Evolutionary conservation across 2,888 invertebrate species (phyloP).

Genomic region (Pegoplata infirma): DNA sequence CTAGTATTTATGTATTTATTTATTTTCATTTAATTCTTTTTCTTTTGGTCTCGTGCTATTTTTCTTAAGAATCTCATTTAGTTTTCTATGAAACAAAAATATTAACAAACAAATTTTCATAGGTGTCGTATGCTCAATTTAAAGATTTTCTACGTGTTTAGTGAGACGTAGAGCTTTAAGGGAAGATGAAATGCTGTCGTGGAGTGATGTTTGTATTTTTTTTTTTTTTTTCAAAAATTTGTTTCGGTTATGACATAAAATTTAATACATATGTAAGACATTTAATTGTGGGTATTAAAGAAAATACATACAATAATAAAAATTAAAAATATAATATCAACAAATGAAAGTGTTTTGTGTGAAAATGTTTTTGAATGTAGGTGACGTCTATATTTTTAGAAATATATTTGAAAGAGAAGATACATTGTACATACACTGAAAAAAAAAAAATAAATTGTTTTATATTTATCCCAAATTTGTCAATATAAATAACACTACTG

Average conservation of each 20-base stretch:
- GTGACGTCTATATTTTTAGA: constrained; percentile 49
- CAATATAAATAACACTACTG: too few relatives aligned
- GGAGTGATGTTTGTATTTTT: not conserved
- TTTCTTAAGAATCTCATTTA: constrained; percentile 1
- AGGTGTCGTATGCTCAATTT: constrained; percentile 47
- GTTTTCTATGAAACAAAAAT: constrained; percentile 15
- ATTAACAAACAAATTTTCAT: constrained; percentile 40
- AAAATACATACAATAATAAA: not conserved
- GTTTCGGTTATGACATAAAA: constrained; percentile 23
- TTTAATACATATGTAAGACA: constrained; percentile 4
- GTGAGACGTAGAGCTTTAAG: constrained; percentile 23
- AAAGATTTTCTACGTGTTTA: constrained; percentile 27
- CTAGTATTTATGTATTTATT: not conserved
- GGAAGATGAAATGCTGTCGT: not conserved
- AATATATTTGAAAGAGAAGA: constrained; percentile 24
- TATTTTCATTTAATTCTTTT: constrained; percentile 25
- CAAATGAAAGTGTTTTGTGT: constrained; percentile 37
- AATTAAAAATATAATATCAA: constrained; percentile 2
- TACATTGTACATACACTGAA: constrained; percentile 17
- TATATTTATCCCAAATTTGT: too few relatives aligned
- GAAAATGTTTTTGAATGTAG: constrained; percentile 29
- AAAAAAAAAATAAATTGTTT: too few relatives aligned
- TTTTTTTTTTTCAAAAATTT: constrained; percentile 12
- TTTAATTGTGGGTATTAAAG: constrained; percentile 13
- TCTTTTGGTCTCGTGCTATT: constrained; percentile 37